Evolutionary conservation across 2,113 vertebrate species (phyloP).

Genomic region (Ploceus nigricollis): DNA sequence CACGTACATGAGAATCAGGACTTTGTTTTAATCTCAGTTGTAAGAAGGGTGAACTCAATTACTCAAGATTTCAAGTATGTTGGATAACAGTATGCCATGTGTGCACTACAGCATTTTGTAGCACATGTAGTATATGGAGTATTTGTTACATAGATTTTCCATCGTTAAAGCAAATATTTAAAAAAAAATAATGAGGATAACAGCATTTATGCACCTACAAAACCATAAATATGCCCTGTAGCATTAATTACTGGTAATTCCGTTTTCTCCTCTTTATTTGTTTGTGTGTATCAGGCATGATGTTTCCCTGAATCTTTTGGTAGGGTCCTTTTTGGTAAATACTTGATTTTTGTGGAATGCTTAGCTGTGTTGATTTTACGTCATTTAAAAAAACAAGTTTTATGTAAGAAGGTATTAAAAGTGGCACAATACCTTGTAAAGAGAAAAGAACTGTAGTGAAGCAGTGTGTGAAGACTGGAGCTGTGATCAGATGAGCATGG

Average conservation of each 20-base stretch:
- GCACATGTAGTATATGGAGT: not conserved
- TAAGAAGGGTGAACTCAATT: not conserved
- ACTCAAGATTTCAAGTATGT: not conserved
- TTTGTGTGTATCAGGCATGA: not conserved
- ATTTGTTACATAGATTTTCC: not conserved
- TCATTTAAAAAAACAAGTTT: not conserved
- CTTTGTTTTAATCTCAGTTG: not conserved
- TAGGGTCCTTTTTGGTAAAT: not conserved
- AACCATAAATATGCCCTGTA: not conserved
- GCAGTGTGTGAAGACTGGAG: not conserved
- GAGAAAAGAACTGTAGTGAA: accelerated
- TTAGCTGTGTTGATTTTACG: not conserved
- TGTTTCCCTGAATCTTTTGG: not conserved
- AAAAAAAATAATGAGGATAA: not conserved
- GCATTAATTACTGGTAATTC: not conserved
- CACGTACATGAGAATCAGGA: not conserved
- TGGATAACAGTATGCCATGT: not conserved
- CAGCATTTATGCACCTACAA: not conserved
- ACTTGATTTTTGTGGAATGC: not conserved
- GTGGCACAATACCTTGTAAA: not conserved
- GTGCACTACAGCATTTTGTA: not conserved
- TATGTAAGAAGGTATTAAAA: not conserved
- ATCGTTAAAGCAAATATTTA: not conserved
- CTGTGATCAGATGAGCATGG: accelerated
- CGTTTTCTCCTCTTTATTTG: not conserved